These are phyloP conservation scores for Drosophila siamana DNA, from an alignment of 2,888 invertebrate species.

Conservation along the genomic window DNA sequence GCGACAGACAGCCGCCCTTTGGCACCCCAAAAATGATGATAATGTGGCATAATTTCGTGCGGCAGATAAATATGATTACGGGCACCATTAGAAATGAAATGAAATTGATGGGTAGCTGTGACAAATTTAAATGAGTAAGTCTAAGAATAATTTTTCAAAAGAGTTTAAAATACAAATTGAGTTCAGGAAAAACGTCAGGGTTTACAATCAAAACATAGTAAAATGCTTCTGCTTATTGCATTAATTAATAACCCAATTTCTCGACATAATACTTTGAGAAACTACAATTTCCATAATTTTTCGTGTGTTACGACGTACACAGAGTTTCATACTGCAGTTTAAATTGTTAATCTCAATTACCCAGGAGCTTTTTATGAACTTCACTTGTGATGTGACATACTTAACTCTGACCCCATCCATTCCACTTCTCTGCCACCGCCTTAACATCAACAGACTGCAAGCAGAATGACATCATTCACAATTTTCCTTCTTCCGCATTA, in stretches of 20 bases:
- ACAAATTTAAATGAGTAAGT: neutral
- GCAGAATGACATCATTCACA: conserved; percentile 27
- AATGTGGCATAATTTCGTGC: conserved; percentile 15
- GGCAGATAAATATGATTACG: conserved; percentile 7
- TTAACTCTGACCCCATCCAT: conserved; percentile 6
- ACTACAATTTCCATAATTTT: neutral
- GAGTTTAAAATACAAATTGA: too few relatives aligned
- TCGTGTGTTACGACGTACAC: too few relatives aligned
- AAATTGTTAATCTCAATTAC: conserved; percentile 62
- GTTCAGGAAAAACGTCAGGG: too few relatives aligned
- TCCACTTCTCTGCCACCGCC: too few relatives aligned
- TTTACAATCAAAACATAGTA: too few relatives aligned
- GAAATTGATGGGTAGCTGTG: neutral
- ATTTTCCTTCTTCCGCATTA: conserved; percentile 32
- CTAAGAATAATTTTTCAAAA: conserved; percentile 5
- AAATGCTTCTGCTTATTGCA: too few relatives aligned
- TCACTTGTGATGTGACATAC: conserved; percentile 30
- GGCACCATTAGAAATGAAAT: neutral
- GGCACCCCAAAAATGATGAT: conserved; percentile 2
- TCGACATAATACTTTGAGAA: neutral
- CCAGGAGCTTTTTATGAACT: conserved; percentile 49
- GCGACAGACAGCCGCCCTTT: neutral
- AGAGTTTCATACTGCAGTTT: too few relatives aligned
- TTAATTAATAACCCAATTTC: too few relatives aligned
- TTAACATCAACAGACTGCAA: conserved; percentile 2